Evolutionary conservation across 2,113 vertebrate species (phyloP), one percentile per base, ranked within the genome.

Genomic region (Coptodon bakossiorum): DNA sequence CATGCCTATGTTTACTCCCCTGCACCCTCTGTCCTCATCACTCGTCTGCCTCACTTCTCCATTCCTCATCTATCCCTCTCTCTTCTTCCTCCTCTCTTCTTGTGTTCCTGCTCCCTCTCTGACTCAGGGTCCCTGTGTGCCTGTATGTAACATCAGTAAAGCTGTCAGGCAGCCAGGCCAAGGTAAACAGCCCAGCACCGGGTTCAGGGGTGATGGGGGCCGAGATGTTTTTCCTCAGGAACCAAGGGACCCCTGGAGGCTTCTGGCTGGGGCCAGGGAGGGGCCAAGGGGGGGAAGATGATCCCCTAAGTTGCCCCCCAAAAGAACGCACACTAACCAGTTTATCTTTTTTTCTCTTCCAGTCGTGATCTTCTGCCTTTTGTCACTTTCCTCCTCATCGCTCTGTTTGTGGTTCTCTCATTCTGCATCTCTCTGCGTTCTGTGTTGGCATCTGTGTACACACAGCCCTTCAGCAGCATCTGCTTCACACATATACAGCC

Each of bases 71-170:
- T 22, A 61, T 85, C 52, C 85, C 10, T 4, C 79, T 83, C 66
- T 89, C 63, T 38, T 68, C 81, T 82, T 90, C 86, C 93, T 91
- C 88, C 73, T 80, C 78, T 81, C 90, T 86, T 85, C 87, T 84
- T 24, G 31, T 86, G 88, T 91, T 93, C 92, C 86, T 86, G 76
- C 90, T 93, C 91, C 80, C 53, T 90, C 92, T 96, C 95, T 92
- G 96, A 97, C 96, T 97, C 91, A 81, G 84, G 83, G 94, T 97
- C 96, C 96, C 96, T 93, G 91, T 95, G 97, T 97, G 97, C 97
- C 97, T 97, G 97, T 98, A 98, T 98, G 99, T 98, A 99, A 99
- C 98, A 98, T 99, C 98, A 98, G 98, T 98, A 99, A 98, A 99
- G 97, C 98, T 99, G 98, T 98, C 98, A 98, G 97, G 96, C 96